Evolutionary conservation across 2,113 vertebrate species (phyloP), one percentile per base, ranked within the genome.

Genomic region (Fulmarus glacialis): DNA sequence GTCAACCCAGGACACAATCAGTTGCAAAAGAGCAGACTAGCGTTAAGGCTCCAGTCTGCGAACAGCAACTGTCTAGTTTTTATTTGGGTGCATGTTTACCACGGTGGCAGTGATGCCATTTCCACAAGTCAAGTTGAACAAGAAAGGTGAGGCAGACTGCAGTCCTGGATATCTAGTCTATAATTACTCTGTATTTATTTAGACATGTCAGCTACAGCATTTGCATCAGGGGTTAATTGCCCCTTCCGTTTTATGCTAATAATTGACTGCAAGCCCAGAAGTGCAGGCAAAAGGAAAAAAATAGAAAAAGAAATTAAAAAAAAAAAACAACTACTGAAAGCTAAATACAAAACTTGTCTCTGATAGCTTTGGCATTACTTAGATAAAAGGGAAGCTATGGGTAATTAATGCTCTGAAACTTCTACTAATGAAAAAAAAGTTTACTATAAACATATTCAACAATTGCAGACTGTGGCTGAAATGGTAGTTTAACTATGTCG

Each of bases 151-250:
- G 62, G 73, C 74, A 92, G 78, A 85, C 29, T 75, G 66, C 38
- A 85, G n/a, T 55, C 53, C 67, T 85, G 77, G 36, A 50, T 72
- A 90, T 27, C n/a, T 74, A 72, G 47, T 72, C 68, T 87, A 30
- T 89, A 89, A 90, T 92, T 74, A 94, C 42, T 73, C 45, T 83
- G 36, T 67, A 92, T 89, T 95, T 95, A 89, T 92, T 78, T 91
- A 88, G 38, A 78, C 38, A 40, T 59, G n/a, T 56, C 80, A 93
- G 60, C 82, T 92, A 50, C 17, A 74, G 34, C 30, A 66, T 82
- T 86, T 91, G 29, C 80, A 92, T 74, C 59, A 80, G 53, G 34
- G 64, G 42, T 56, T 95, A 95, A 94, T 74, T 95, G 68, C 30
- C 55, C 71, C 47, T 70, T 82, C 64, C 36, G 48, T 87, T 96